phyloP scores from a whole-genome alignment of 2,113 vertebrate genomes.

The Gobio gobio region DNA sequence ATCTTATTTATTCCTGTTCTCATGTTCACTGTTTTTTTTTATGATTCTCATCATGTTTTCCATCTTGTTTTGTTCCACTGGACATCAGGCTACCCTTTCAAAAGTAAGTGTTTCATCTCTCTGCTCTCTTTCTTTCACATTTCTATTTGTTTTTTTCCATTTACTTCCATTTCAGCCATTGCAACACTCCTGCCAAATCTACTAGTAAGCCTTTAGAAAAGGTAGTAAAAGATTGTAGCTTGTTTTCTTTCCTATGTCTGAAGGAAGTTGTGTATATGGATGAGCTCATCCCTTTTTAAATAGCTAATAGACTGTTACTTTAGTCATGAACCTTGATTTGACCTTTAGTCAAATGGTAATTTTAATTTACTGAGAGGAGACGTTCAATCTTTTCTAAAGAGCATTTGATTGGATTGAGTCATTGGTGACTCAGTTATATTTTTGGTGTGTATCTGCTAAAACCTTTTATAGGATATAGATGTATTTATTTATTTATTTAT shows the following conservation, averaged over 20 bases:
- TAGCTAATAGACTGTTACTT: background rate
- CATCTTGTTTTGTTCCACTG: constrained; percentile 84
- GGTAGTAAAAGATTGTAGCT: constrained; percentile 13
- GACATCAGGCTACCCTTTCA: constrained; percentile 86
- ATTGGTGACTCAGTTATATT: background rate
- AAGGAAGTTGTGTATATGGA: background rate
- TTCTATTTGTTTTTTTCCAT: constrained; percentile 45
- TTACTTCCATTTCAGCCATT: constrained; percentile 51
- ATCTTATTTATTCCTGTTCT: constrained; percentile 68
- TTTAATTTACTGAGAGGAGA: background rate
- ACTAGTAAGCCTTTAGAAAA: constrained; percentile 40
- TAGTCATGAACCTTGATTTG: background rate
- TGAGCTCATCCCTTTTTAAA: background rate
- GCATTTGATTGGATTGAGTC: background rate
- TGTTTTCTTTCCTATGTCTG: background rate
- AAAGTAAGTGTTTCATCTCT: constrained; percentile 92
- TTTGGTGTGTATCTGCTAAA: background rate
- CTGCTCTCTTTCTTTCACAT: constrained; percentile 55
- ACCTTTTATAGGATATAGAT: background rate
- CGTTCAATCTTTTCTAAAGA: background rate
- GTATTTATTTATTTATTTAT: too few species aligned
- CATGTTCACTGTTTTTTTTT: constrained; percentile 71
- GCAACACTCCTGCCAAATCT: constrained; percentile 44
- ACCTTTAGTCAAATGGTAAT: background rate
- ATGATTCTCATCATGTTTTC: constrained; percentile 70